Percentiles rank a stretch among this genome's conserved stretches.
phyloP scores from a whole-genome alignment of 2,113 vertebrate species.

The Megaleporinus macrocephalus region DNA sequence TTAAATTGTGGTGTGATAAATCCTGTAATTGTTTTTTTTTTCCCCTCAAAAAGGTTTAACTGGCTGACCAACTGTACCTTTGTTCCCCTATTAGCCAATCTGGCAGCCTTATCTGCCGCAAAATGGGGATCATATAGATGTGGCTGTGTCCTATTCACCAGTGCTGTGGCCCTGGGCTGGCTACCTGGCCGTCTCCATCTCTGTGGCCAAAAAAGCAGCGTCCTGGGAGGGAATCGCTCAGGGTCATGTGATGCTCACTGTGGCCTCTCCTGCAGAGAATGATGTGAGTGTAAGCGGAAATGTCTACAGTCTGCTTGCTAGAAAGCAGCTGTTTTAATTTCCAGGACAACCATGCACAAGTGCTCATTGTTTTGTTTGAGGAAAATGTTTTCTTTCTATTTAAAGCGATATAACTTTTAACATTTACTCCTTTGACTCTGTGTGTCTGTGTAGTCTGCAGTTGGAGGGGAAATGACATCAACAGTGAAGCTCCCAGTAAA shows the following conservation, averaged over 20 bases:
- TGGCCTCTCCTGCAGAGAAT: constrained; percentile 91
- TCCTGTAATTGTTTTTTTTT: not conserved
- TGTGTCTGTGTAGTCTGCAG: constrained; percentile 80
- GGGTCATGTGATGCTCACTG: constrained; percentile 94
- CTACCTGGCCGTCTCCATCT: constrained; percentile 96
- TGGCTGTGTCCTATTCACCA: constrained; percentile 92
- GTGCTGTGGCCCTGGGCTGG: constrained; percentile 98
- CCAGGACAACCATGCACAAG: not conserved
- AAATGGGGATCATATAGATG: constrained; percentile 95
- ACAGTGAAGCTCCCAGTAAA: constrained; percentile 95
- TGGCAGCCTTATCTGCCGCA: constrained; percentile 98
- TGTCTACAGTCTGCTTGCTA: not conserved
- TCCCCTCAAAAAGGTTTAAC: not conserved
- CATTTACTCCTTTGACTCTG: no score
- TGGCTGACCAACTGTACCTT: constrained; percentile 6
- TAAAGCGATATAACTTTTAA: no score
- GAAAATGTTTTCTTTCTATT: no score
- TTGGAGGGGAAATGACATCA: constrained; percentile 88
- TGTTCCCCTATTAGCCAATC: constrained; percentile 82
- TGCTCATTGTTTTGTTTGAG: not conserved
- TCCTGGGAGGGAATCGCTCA: constrained; percentile 97
- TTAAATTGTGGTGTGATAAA: no score
- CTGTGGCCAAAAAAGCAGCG: constrained; percentile 95
- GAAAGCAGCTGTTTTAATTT: not conserved
- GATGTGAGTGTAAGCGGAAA: constrained; percentile 76